phyloP scores from a whole-genome alignment of 1,140 invertebrate genomes.

The Drosophila suzukii region DNA sequence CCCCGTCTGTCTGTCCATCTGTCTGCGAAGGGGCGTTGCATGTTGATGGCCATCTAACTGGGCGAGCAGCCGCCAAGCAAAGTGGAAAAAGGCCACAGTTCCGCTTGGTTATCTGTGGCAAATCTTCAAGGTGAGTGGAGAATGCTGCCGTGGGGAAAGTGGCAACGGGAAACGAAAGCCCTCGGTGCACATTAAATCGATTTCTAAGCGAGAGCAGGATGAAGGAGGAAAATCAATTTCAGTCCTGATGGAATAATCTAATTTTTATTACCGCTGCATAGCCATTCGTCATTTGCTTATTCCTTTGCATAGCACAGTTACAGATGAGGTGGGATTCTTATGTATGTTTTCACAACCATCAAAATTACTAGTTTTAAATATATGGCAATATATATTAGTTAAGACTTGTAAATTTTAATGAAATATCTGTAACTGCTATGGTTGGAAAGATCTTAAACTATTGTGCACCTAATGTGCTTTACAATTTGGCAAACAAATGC shows the following conservation, averaged over 20 bases:
- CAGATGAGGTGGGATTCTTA: background rate
- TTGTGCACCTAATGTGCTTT: too few relatives aligned
- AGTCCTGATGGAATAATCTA: constrained; percentile 32
- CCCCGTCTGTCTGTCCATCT: background rate
- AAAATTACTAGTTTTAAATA: background rate
- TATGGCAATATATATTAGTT: background rate
- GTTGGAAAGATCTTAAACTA: too few relatives aligned
- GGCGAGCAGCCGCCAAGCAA: constrained; percentile 33
- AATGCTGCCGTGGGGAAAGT: background rate
- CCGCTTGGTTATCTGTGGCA: constrained; percentile 34
- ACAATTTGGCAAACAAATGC: too few relatives aligned
- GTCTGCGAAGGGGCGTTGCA: constrained; percentile 30
- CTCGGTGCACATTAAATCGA: constrained; percentile 20
- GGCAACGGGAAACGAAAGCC: constrained; percentile 7
- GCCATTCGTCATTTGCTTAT: constrained; percentile 44
- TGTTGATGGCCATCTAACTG: constrained; percentile 38
- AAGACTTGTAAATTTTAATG: background rate
- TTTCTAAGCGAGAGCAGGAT: constrained; percentile 4
- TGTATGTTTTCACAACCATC: background rate
- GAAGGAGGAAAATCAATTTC: constrained; percentile 29
- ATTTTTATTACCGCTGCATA: constrained; percentile 47
- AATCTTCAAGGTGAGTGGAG: constrained; percentile 21
- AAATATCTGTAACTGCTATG: background rate
- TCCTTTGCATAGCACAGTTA: background rate
- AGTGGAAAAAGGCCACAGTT: constrained; percentile 46